Base-by-base conservation (phyloP, 1,140 invertebrate species). In the Hypothenemus hampei region DNA sequence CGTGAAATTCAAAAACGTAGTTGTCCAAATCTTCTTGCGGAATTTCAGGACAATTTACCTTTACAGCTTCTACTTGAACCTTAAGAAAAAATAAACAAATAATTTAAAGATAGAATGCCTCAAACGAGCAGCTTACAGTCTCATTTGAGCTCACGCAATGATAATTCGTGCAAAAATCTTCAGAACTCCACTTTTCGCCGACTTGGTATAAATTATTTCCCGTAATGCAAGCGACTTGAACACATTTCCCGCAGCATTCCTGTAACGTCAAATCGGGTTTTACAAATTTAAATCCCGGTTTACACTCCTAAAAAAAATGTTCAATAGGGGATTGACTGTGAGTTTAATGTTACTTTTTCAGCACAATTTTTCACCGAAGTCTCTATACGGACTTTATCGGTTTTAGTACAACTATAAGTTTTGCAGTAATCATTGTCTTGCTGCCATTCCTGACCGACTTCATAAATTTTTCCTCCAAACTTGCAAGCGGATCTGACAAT, bases 161-260 rank as follows among this genome's bases (percentile, higher is more conserved):
- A 50, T 77, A 83, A 29, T 74, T 76, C 5, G 74, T 77, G 59
- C 83, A 86, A 61, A 74, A 73, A 69, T 85, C 82, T 0, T 62
- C 24, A 0, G 81, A 82, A 0, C 67, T 67, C 82, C 82, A 85
- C 31, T 69, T 65, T 3, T 75, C 71, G 1, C 75, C 78, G n/a
- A 81, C 65, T 3, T 70, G 52, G 29, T 75, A 73, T 6, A 77
- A 57, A 3, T 63, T 52, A 1, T 75, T 79, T 40, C 78, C 72
- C 8, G 80, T 69, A 0, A 84, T 73, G 61, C 85, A 87, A 11
- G 76, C 78, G 4, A 77, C 69, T 31, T 78, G 76, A 22, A 76
- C 56, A 61, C 85, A 87, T 19, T 75, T 69, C 4, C 85, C 85
- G 56, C 85, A 87, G 59, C 85, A 87, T 50, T 75, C 64, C 2